Conservation (phyloP, 2,797 vertebrate species). For the Sebastes glaucus region DNA sequence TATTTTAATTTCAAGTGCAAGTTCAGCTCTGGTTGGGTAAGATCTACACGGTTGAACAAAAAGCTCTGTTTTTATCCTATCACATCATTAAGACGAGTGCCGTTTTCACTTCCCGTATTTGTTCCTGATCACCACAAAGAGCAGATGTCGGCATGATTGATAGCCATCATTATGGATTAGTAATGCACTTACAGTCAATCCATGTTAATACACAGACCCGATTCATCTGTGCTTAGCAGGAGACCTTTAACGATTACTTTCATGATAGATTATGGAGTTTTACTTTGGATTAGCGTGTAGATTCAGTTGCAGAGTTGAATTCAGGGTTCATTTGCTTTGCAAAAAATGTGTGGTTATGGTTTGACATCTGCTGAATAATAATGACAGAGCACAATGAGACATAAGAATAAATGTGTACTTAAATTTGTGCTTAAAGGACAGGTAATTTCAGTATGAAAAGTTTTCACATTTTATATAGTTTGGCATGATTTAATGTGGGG, state of each 20-base stretch:
- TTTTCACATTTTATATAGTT: neutral
- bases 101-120: conserved; percentile 33
- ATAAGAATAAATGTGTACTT: neutral
- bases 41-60: conserved; percentile 6
- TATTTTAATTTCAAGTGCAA: neutral
- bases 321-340: conserved; percentile 4
- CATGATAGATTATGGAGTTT: conserved; percentile 48
- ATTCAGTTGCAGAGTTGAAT: conserved; percentile 13
- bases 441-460: neutral
- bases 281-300: conserved; percentile 36
- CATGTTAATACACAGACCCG: conserved; percentile 29
- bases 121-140: conserved; percentile 33
- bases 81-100: neutral
- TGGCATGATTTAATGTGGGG: neutral
- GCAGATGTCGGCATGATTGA: conserved; percentile 39
- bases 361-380: neutral
- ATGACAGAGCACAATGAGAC: neutral
- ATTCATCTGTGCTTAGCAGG: conserved; percentile 52
- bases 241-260: conserved; percentile 47
- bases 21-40: neutral
- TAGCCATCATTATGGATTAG: conserved; percentile 47
- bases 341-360: neutral
- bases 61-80: conserved; percentile 4
- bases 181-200: conserved; percentile 37
- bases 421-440: neutral